Percentiles rank a stretch among this genome's conserved stretches.
Conservation (phyloP, 1,140 invertebrate genomes). For the Acromyrmex heyeri region DNA sequence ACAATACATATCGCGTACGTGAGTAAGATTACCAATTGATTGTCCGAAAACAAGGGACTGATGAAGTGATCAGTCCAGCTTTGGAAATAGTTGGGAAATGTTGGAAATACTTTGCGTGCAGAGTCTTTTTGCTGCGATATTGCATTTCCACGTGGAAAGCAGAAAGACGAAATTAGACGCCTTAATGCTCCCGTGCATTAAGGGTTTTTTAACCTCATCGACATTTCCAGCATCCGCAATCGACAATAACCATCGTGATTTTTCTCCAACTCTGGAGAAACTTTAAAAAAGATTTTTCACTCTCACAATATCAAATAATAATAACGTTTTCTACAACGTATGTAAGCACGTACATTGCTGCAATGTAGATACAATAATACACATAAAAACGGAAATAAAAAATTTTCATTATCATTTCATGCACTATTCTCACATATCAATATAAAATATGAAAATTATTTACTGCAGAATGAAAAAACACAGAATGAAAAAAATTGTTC, state of each 20-base stretch:
- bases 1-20: neutral
- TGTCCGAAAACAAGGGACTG: constrained; percentile 24
- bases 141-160: constrained; percentile 76
- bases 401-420: neutral
- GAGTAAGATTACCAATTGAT: constrained; percentile 35
- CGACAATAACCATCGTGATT: constrained; percentile 64
- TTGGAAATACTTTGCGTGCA: constrained; percentile 78
- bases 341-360: neutral
- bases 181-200: constrained; percentile 64
- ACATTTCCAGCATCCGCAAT: constrained; percentile 68
- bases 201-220: constrained; percentile 37
- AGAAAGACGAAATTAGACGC: constrained; percentile 76
- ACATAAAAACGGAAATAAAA: neutral
- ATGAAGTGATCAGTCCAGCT: constrained; percentile 51
- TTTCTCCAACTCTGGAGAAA: constrained; percentile 27
- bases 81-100: constrained; percentile 69
- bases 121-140: constrained; percentile 78
- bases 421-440: neutral
- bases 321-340: neutral
- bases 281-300: constrained; percentile 19
- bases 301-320: neutral
- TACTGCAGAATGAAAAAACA: neutral
- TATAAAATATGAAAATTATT: neutral
- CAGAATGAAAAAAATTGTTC: neutral
- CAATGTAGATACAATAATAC: neutral